A percentile compares a stretch with the other conserved stretches of the same genome.
Evolutionary conservation across 2,888 invertebrate species (phyloP).

Genomic region (Mimas tiliae): DNA sequence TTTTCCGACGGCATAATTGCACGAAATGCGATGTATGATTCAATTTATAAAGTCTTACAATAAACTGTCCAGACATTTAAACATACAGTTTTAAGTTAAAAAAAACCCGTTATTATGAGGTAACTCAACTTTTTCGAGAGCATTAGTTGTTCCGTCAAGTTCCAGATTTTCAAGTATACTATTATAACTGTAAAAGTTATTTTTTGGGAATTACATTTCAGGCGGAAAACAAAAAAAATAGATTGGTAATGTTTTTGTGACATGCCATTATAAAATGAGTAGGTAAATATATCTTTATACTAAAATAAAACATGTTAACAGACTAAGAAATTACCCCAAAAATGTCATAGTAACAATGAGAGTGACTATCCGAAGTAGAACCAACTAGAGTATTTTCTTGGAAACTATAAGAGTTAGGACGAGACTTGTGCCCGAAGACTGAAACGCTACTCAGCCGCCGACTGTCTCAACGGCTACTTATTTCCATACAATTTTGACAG

Average conservation of each 20-base stretch:
- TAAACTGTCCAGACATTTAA: neutral
- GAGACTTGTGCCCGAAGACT: too few species aligned
- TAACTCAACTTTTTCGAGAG: neutral
- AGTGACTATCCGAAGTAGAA: too few species aligned
- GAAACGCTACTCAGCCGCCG: too few species aligned
- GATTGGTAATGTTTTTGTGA: neutral
- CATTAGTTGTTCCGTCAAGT: neutral
- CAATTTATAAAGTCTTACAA: constrained; percentile 2
- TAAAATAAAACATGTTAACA: too few species aligned
- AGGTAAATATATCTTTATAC: neutral
- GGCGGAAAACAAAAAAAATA: too few species aligned
- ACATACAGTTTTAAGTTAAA: neutral
- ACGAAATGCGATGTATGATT: constrained; percentile 9
- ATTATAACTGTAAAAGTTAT: neutral
- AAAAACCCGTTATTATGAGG: neutral
- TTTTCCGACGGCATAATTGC: neutral
- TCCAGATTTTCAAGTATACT: neutral
- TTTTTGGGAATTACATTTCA: too few species aligned
- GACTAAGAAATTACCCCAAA: too few species aligned
- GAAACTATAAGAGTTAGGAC: too few species aligned
- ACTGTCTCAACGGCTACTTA: too few species aligned
- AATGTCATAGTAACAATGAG: too few species aligned
- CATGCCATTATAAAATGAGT: neutral
- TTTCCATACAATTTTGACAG: too few species aligned
- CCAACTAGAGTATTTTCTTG: too few species aligned